phyloP scores from a whole-genome alignment of 2,113 vertebrate genomes.

The Gadus macrocephalus region DNA sequence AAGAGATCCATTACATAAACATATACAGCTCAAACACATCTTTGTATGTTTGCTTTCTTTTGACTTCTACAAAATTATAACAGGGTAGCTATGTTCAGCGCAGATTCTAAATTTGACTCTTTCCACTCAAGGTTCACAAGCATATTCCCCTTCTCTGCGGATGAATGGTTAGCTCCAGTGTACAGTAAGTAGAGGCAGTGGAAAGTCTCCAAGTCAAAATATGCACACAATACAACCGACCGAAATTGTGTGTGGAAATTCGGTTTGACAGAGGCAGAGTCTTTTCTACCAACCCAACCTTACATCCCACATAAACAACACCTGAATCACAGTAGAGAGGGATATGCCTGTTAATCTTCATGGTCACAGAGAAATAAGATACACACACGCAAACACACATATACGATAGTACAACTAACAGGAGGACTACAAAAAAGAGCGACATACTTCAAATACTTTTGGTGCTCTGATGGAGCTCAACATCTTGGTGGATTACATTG shows the following conservation, averaged over 20 bases:
- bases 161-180: no score
- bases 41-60: neutral
- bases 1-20: constrained; percentile 27
- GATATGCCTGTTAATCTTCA: constrained; percentile 40
- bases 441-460: constrained; percentile 38
- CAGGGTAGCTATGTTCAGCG: neutral
- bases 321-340: constrained; percentile 49
- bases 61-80: neutral
- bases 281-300: constrained; percentile 33
- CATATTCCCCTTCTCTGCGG: no score
- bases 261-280: constrained; percentile 38
- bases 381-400: constrained; percentile 28
- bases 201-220: neutral
- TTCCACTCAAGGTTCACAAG: no score
- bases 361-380: constrained; percentile 16
- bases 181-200: no score
- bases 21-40: neutral
- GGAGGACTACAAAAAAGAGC: no score
- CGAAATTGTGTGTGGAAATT: constrained; percentile 57
- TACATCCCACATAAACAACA: constrained; percentile 9
- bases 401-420: neutral
- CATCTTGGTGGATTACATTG: constrained; percentile 40
- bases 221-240: constrained; percentile 21
- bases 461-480: constrained; percentile 20
- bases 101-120: no score